phyloP scores from a whole-genome alignment of 2,888 invertebrate species.

The Barypeithes pellucidus region DNA sequence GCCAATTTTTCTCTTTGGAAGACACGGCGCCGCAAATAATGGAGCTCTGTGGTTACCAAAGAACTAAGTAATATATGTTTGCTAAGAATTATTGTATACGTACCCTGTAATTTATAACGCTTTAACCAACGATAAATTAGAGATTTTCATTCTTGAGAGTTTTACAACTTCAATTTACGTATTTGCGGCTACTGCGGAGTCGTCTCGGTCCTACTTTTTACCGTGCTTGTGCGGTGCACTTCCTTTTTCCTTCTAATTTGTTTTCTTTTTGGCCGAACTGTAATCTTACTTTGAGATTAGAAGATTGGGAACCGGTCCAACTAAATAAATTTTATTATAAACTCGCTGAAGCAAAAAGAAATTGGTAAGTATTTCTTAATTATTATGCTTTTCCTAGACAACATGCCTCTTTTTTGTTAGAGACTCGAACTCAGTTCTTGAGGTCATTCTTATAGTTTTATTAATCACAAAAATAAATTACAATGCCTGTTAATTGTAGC shows the following conservation, averaged over 20 bases:
- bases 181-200: slow-evolving; percentile 45
- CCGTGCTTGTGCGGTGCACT: slow-evolving; percentile 50
- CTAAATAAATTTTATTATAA: slow-evolving; percentile 52
- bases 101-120: slow-evolving; percentile 56
- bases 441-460: too few species aligned
- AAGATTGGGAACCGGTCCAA: slow-evolving; percentile 54
- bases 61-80: slow-evolving; percentile 57
- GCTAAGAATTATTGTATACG: slow-evolving; percentile 57
- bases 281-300: slow-evolving; percentile 55
- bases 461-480: too few species aligned
- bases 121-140: slow-evolving; percentile 56
- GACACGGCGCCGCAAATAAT: slow-evolving; percentile 54
- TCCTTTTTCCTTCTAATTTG: slow-evolving; percentile 51
- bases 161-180: slow-evolving; percentile 56
- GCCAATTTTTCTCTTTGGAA: slow-evolving; percentile 52
- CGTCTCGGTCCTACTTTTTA: slow-evolving; percentile 53
- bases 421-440: too few species aligned
- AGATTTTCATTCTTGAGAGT: slow-evolving; percentile 56
- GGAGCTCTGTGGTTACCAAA: slow-evolving; percentile 49
- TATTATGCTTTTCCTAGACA: not conserved
- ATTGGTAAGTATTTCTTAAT: not conserved
- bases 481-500: too few species aligned
- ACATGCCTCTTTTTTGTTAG: too few species aligned
- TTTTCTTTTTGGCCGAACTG: slow-evolving; percentile 50
- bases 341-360: slow-evolving; percentile 12